phyloP scores from a whole-genome alignment of 2,797 vertebrate genomes.

The Hapalemur alaotrensis region DNA sequence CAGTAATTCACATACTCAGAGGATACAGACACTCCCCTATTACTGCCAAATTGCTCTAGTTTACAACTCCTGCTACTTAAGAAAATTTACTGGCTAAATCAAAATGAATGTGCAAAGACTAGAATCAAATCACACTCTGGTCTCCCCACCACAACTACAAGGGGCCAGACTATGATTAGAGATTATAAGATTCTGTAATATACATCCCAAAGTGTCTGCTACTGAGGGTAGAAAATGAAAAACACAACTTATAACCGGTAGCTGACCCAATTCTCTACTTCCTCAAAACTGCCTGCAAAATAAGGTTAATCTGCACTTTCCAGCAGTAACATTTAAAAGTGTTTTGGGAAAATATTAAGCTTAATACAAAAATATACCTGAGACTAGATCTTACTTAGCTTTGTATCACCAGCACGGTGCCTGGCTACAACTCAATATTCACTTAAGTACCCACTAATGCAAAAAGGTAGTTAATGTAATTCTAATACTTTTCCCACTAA shows the following conservation, averaged over 20 bases:
- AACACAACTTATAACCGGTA: neutral
- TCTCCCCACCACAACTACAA: neutral
- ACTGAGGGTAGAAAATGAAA: neutral
- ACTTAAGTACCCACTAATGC: neutral
- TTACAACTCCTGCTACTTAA: neutral
- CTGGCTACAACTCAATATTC: constrained; percentile 10
- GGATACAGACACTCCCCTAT: neutral
- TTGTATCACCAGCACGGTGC: neutral
- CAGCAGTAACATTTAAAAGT: constrained; percentile 21
- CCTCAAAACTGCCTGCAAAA: neutral
- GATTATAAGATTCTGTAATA: neutral
- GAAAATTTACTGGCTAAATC: neutral
- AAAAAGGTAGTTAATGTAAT: neutral
- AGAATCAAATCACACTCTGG: neutral
- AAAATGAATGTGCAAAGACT: neutral
- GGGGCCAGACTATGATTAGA: neutral
- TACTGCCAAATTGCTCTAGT: neutral
- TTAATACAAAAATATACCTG: neutral
- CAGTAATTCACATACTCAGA: neutral
- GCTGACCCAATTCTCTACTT: neutral
- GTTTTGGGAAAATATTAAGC: neutral
- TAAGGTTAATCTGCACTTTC: neutral
- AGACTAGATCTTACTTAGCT: constrained; percentile 6
- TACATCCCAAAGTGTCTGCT: neutral
- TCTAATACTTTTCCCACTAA: neutral